Evolutionary conservation across 2,113 vertebrate genomes (phyloP).

Genomic region (Dryoscopus gambensis): DNA sequence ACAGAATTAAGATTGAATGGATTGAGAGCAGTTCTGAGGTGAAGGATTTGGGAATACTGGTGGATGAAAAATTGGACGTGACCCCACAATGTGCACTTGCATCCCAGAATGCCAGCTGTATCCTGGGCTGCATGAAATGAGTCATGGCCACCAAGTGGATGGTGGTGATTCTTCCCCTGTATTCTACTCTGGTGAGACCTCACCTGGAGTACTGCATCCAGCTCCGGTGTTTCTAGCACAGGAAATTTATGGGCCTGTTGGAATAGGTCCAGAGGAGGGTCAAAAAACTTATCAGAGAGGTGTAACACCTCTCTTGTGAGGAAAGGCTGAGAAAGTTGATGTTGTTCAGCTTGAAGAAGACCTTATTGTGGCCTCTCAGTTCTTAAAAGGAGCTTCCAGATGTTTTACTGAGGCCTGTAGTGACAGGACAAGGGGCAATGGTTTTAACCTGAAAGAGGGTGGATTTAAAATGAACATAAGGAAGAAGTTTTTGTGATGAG

Average conservation of each 20-base stretch:
- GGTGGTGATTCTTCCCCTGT: background rate
- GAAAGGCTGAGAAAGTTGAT: background rate
- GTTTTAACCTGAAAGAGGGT: background rate
- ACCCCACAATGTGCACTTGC: rapidly evolving
- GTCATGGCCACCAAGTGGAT: rapidly evolving
- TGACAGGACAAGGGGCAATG: background rate
- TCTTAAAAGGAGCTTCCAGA: background rate
- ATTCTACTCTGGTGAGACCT: rapidly evolving
- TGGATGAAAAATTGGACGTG: background rate
- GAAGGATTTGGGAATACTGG: background rate
- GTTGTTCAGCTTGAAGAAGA: background rate
- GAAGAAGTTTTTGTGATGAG: background rate
- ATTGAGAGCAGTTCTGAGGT: background rate
- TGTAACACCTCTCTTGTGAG: background rate
- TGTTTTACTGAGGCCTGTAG: background rate
- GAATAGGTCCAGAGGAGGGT: background rate
- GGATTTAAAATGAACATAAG: background rate
- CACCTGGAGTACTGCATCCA: background rate
- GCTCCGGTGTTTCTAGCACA: background rate
- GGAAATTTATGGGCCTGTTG: background rate
- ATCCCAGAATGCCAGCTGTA: rapidly evolving
- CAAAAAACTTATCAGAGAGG: background rate
- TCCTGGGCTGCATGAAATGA: background rate
- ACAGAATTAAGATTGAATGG: background rate
- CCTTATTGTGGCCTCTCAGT: background rate